Base-by-base conservation (phyloP, 2,797 vertebrate species). In the Miichthys miiuy region DNA sequence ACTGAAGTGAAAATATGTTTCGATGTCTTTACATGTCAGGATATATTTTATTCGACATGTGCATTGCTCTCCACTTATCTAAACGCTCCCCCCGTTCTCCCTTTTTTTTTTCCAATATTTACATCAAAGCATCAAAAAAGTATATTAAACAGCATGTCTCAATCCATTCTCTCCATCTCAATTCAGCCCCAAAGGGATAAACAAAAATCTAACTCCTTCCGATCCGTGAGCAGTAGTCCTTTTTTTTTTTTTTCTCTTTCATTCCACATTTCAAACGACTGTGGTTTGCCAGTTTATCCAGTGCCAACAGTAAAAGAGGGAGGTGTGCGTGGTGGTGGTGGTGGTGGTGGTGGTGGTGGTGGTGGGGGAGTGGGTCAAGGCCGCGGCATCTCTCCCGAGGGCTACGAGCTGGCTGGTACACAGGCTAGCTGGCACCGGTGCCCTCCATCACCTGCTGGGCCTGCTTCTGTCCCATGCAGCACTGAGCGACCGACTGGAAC, bases 361-460 rank as follows among this genome's bases (percentile, higher is more conserved):
- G 79, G 77, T 58, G 82, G 77, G 78, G 85, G 81, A 77, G 71
- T 82, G 84, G 86, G 84, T 89, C 78, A 89, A 91, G 91, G 89
- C 87, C 73, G 68, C 72, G 72, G 87, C 79, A 55, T 92, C 90
- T 92, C 92, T 93, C 90, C 89, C 83, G 67, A 84, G 78, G 82
- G 87, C 83, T 89, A 81, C 84, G 71, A 89, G 92, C 88, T 83
- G 85, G 70, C 72, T 72, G 82, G 74, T 84, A 65, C 52, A 77
- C 91, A 91, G 83, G 90, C 93, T 98, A 99, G 95, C 97, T 99
- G 95, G 98, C 97, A 90, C 98, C 96, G 2, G 98, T 98, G 87
- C 98, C 98, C 93, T 99, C 98, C 98, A 99, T 99, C 69, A 99
- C 98, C 94, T 99, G 98, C 95, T 99, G 98, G 85, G 98, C 98